A percentile compares a stretch with the other conserved stretches of the same genome.
Conservation (phyloP, 64 coral and sea anemone genomes). For the Cladopsammia gracilis region DNA sequence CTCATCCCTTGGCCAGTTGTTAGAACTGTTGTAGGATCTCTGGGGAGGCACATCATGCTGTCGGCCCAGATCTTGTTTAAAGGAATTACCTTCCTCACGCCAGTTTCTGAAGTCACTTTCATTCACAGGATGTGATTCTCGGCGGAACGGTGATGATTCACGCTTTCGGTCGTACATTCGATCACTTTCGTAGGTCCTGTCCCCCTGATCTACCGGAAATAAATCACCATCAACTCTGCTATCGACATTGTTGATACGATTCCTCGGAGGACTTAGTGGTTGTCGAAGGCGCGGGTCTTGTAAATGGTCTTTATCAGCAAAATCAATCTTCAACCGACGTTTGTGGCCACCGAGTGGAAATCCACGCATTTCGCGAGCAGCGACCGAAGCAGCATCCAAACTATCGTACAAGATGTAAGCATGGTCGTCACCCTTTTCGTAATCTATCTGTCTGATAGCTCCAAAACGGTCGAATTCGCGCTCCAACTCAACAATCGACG, state of each 20-base stretch:
- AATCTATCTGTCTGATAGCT: conserved; percentile 97
- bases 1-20: conserved; percentile 78
- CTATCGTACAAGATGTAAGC: conserved; percentile 99
- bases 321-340: conserved; percentile 97
- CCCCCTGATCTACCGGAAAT: conserved; percentile 60
- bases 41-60: conserved; percentile 74
- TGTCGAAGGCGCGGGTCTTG: conserved; percentile 80
- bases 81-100: conserved; percentile 81
- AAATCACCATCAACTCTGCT: conserved; percentile 67
- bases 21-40: conserved; percentile 50
- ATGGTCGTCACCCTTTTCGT: conserved; percentile 98
- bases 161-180: conserved; percentile 77
- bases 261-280: conserved; percentile 77
- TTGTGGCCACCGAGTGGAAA: conserved; percentile 92
- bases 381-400: conserved; percentile 98
- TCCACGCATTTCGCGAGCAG: conserved; percentile 99
- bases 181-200: conserved; percentile 86
- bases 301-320: conserved; percentile 99
- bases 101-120: conserved; percentile 87
- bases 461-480: conserved; percentile 99
- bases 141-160: conserved; percentile 77
- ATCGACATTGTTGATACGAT: conserved; percentile 80
- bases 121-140: conserved; percentile 42
- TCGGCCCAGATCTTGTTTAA: conserved; percentile 74
- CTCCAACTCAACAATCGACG: conserved; percentile 89